Evolutionary conservation across 2,888 invertebrate genomes (phyloP), one percentile per base, ranked within the genome.

Genomic region (Trachelus stipa): DNA sequence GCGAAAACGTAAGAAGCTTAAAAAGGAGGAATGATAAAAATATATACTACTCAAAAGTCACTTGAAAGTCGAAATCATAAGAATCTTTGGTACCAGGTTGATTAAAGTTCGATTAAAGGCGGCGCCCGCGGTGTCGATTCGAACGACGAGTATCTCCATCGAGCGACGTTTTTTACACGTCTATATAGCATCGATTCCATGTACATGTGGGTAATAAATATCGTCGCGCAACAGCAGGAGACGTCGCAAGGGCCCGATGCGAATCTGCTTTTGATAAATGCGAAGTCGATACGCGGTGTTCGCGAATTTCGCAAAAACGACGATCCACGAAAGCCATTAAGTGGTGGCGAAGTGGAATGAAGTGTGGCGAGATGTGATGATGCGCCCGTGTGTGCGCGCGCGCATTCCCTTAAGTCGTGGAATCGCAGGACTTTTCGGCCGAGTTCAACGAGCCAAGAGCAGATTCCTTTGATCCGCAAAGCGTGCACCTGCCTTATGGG

Each of bases 401-500:
- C 56, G 56, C 56, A 9, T 56, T 56, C 23, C 56, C 6, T 56
- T 56, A 56, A 56, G 56, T 56, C 56, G 9, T 56, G 23, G 56
- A 56, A 56, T 56, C 56, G 56, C 56, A 56, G 9, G 56, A 56
- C 56, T 56, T 56, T 56, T 23, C 79, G 77, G 77, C 12, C 34
- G 71, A 74, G 77, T 68, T 15, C 76, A 33, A 56, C 69, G 69
- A 77, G 74, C 77, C 69, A 35, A 77, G 73, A 74, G 75, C 4
- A 74, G 79, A 76, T 71, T 56, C 74, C 76, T 35, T 77, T 73
- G 69, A 56, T 69, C 71, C 71, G 37, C 69, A 33, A 37, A 68
- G 33, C 23, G 23, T 71, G 76, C 81, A 81, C 80, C 81, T 81
- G 81, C 81, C 81, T 68, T 73, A 75, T 68, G 80, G 76, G 69